Base-by-base conservation (phyloP, 2,888 invertebrate species). In the Erpobdella octoculata region DNA sequence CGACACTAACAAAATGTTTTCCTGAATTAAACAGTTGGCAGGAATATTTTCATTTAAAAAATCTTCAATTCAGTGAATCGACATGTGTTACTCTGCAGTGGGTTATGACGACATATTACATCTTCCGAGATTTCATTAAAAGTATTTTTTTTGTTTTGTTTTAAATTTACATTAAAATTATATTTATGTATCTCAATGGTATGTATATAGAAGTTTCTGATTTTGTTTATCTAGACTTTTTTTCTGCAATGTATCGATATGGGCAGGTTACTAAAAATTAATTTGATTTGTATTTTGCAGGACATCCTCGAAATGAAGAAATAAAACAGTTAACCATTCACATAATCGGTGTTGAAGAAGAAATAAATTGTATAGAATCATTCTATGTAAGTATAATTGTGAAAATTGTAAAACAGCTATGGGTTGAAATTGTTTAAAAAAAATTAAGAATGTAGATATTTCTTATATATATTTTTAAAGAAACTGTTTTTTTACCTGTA, bases 51-150 rank as follows among this genome's bases (percentile, higher is more conserved):
- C 21, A 53, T 5, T 21, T 28, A 21, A 53, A 28, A 53, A 53
- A 28, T 8, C 53, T 53, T 1, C 21, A 53, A 53, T 21, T 53
- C 28, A 53, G 28, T 53, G 21, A 21, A 2, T 25, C 28, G 21
- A 25, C 28, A 15, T 53, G 53, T 53, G 18, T 25, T 28, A 53
- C 28, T n/a, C 53, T 53, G 2, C 53, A 53, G 28, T 53, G 53
- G 53, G 53, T 53, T 8, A 53, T 53, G 53, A 53, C 53, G 28
- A 53, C 53, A 9, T 53, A 53, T 53, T 53, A 28, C 53, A 53
- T 53, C 53, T 8, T 53, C 53, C 21, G 28, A 5, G 53, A 53
- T 25, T 53, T 25, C 28, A 25, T 53, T 53, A 53, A 53, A 53
- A 28, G 53, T 53, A 53, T 8, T 53, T n/a, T n/a, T n/a, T n/a